Percentiles rank a stretch among this genome's conserved stretches.
Conservation (phyloP, 2,888 invertebrate species). For the Microplitis deprimator region DNA sequence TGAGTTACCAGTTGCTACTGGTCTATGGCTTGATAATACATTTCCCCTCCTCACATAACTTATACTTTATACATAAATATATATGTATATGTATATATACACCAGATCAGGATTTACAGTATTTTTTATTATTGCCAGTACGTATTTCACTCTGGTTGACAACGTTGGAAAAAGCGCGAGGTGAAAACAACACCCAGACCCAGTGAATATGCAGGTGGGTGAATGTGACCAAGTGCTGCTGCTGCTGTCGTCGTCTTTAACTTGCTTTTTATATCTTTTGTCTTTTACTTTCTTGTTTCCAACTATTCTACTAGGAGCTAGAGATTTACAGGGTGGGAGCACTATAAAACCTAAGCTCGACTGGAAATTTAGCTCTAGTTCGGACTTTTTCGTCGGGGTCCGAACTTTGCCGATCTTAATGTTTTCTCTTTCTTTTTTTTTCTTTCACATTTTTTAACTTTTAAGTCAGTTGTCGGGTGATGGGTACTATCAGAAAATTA, state of each 20-base stretch:
- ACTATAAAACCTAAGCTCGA: neutral
- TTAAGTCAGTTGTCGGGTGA: neutral
- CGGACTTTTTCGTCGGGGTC: neutral
- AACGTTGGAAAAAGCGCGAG: conserved; percentile 44
- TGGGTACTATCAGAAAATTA: no score
- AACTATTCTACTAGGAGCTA: neutral
- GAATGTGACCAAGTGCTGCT: conserved; percentile 53
- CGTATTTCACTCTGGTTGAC: conserved; percentile 26
- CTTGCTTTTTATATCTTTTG: neutral
- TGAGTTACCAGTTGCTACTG: conserved; percentile 15
- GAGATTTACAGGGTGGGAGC: neutral
- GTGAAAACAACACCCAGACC: conserved; percentile 57
- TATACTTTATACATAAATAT: neutral
- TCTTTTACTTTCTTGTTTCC: neutral
- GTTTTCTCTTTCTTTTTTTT: neutral
- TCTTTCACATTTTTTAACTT: neutral
- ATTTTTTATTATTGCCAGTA: conserved; percentile 30
- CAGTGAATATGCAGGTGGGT: conserved; percentile 36
- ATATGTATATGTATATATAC: neutral
- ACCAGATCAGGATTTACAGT: conserved; percentile 12
- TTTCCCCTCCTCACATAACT: neutral
- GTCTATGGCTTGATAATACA: neutral
- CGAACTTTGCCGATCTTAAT: neutral
- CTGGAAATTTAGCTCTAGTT: neutral
- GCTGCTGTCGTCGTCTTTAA: neutral